These are phyloP conservation scores for Lomographa bimaculata DNA, from an alignment of 2,888 invertebrate genomes.

Conservation along the genomic window DNA sequence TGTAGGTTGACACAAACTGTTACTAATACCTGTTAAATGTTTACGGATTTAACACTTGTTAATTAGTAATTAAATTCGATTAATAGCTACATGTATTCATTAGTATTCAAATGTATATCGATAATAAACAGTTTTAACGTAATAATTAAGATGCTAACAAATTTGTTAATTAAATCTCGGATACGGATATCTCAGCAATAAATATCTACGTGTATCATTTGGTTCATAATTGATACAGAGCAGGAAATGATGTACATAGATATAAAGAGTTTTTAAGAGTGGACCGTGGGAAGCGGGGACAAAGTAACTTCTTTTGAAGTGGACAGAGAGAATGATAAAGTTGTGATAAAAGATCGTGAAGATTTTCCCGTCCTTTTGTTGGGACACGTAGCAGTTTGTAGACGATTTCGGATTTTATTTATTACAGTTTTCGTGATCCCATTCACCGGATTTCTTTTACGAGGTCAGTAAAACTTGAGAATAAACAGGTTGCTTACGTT, in stretches of 20 bases:
- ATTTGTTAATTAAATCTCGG: conserved; percentile 28
- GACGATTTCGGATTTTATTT: conserved; percentile 32
- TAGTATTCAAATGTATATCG: conserved; percentile 2
- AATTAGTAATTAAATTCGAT: too few species aligned
- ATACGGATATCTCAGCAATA: conserved; percentile 29
- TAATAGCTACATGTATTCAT: too few species aligned
- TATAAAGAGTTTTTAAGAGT: conserved; percentile 6
- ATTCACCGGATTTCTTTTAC: conserved; percentile 14
- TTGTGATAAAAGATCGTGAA: conserved; percentile 33
- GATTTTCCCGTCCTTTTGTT: conserved; percentile 29
- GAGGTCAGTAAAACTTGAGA: conserved; percentile 9
- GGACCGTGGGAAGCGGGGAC: conserved; percentile 17
- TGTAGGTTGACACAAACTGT: not conserved
- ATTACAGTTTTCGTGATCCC: conserved; percentile 28
- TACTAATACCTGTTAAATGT: conserved; percentile 1
- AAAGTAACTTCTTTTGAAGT: conserved; percentile 21
- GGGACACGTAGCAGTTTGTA: conserved; percentile 34
- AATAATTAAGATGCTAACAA: conserved; percentile 19
- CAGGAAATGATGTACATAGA: too few species aligned
- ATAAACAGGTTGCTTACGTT: conserved; percentile 6
- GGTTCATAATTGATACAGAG: conserved; percentile 3
- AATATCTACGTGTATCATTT: conserved; percentile 25
- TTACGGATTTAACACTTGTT: conserved; percentile 7
- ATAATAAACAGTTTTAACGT: conserved; percentile 9
- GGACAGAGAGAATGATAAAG: conserved; percentile 33